A percentile compares a stretch with the other conserved stretches of the same genome.
These are phyloP conservation scores for Silurus aristotelis DNA, from an alignment of 2,797 vertebrate genomes.

Conservation along the genomic window DNA sequence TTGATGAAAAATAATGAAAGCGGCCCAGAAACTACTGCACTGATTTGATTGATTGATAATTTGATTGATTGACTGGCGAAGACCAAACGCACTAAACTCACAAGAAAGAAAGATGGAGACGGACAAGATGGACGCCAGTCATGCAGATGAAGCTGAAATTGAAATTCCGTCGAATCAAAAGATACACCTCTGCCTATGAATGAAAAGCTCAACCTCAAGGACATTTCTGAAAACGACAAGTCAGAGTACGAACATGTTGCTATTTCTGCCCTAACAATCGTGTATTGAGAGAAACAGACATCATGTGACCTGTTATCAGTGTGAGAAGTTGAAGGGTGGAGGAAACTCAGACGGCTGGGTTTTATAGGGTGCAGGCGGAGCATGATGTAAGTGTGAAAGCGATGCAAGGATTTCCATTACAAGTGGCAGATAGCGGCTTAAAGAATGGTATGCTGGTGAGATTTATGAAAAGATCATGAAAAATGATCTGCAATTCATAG, in stretches of 20 bases:
- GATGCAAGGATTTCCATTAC: slow-evolving; percentile 33
- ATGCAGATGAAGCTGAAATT: too few relatives aligned
- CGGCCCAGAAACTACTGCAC: too few relatives aligned
- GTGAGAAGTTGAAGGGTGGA: slow-evolving; percentile 29
- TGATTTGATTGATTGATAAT: too few relatives aligned
- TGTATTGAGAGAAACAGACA: background rate
- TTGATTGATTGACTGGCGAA: too few relatives aligned
- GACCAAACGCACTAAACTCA: too few relatives aligned
- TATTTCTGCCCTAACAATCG: background rate
- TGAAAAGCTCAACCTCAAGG: background rate
- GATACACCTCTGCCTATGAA: background rate
- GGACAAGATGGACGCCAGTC: too few relatives aligned
- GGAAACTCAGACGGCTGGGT: slow-evolving; percentile 16
- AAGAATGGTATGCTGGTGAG: slow-evolving; percentile 20
- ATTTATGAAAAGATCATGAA: background rate
- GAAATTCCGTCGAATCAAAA: too few relatives aligned
- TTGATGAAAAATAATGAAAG: too few relatives aligned
- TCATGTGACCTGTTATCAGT: slow-evolving; percentile 13
- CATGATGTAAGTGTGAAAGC: slow-evolving; percentile 52
- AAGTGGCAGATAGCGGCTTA: slow-evolving; percentile 27
- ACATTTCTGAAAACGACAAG: background rate
- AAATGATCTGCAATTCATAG: too few relatives aligned
- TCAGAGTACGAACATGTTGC: background rate
- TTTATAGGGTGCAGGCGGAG: slow-evolving; percentile 32
- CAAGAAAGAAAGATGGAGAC: too few relatives aligned